Conservation (phyloP, 2,888 invertebrate species). For the Rotaria sp. region DNA sequence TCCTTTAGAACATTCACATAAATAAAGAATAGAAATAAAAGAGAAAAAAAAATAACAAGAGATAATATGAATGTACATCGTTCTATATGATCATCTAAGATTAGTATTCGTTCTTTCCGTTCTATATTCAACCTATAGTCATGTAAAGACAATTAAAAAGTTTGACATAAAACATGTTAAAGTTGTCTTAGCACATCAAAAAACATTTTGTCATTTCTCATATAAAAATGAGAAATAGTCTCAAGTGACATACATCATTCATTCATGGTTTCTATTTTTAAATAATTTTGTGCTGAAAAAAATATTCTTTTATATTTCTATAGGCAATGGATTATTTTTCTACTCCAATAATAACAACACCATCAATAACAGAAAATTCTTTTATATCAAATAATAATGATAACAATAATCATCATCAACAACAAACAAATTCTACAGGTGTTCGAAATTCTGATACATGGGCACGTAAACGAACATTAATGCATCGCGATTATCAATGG, state of each 20-base stretch:
- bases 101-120: not conserved
- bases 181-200: not conserved
- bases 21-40: not conserved
- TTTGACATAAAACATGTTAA: not conserved
- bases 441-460: not conserved
- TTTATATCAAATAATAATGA: not conserved
- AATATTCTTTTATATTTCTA: not conserved
- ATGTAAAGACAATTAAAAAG: not conserved
- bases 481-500: conserved; percentile 14
- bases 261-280: not conserved
- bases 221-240: not conserved
- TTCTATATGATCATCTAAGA: not conserved
- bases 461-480: not conserved
- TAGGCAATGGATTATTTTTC: not conserved
- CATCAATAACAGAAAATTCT: not conserved
- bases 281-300: not conserved
- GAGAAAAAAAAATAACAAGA: not conserved
- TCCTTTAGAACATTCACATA: not conserved
- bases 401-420: not conserved
- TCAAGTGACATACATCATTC: not conserved
- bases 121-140: not conserved
- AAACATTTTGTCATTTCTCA: not conserved
- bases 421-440: not conserved
- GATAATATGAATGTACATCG: not conserved
- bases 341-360: not conserved